Conservation (phyloP, 2,113 vertebrate genomes). For the Serilophus lunatus region DNA sequence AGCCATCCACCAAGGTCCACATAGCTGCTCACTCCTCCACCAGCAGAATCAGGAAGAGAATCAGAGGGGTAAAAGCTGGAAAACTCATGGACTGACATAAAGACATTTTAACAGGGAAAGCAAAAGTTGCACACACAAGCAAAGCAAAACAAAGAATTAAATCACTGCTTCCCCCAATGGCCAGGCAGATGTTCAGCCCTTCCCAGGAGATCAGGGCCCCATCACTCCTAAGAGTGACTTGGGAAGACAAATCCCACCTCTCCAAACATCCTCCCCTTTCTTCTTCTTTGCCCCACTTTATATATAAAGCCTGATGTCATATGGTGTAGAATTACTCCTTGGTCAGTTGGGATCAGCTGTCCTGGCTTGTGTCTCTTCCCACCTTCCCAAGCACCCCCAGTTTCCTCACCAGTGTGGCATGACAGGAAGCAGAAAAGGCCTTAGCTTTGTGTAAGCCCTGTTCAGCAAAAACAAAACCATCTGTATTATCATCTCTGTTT, state of each 20-base stretch:
- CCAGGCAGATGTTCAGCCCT: neutral
- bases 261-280: neutral
- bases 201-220: neutral
- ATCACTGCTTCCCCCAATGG: neutral
- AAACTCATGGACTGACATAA: neutral
- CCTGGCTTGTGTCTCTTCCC: neutral
- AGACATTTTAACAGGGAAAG: neutral
- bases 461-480: neutral
- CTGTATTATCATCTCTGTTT: neutral
- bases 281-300: neutral
- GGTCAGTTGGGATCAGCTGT: neutral
- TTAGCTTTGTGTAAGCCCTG: no score
- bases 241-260: neutral
- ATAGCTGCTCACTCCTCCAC: neutral
- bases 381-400: neutral
- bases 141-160: neutral
- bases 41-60: neutral
- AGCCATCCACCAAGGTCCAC: no score
- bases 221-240: neutral
- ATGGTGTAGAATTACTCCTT: neutral
- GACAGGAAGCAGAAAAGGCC: neutral
- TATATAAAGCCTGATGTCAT: neutral
- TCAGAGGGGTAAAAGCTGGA: neutral
- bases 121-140: neutral
- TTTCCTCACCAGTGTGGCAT: neutral